Percentiles rank a stretch among this genome's conserved stretches.
Evolutionary conservation across 2,797 vertebrate species (phyloP).

Genomic region (Podarcis siculus): DNA sequence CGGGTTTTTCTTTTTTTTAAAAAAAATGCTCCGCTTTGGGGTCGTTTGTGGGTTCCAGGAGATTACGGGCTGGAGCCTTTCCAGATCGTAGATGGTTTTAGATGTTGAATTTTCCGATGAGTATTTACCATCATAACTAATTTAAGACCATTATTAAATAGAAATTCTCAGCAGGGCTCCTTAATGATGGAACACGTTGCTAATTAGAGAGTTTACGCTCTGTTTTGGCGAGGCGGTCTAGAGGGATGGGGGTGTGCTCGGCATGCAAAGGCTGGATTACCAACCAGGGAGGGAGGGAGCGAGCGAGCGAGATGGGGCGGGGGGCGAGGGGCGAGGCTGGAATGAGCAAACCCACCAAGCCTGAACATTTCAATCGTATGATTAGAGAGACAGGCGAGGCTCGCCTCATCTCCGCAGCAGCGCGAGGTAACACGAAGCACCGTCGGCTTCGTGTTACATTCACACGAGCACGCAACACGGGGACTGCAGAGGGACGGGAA

Average conservation of each 20-base stretch:
- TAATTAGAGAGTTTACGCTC: slow-evolving; percentile 77
- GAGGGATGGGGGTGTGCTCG: slow-evolving; percentile 60
- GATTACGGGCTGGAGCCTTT: slow-evolving; percentile 78
- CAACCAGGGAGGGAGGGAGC: slow-evolving; percentile 33
- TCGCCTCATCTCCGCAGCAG: slow-evolving; percentile 45
- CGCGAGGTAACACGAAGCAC: neutral
- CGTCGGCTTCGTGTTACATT: neutral
- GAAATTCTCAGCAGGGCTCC: slow-evolving; percentile 80
- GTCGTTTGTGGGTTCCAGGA: slow-evolving; percentile 71
- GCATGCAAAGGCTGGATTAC: slow-evolving; percentile 75
- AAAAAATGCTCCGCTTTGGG: slow-evolving; percentile 66
- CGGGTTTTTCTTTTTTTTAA: too few species aligned
- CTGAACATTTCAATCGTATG: slow-evolving; percentile 65
- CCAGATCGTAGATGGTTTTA: slow-evolving; percentile 75
- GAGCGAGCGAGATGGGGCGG: neutral
- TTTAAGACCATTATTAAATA: slow-evolving; percentile 80
- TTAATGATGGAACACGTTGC: slow-evolving; percentile 75
- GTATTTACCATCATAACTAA: slow-evolving; percentile 83
- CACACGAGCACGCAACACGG: neutral
- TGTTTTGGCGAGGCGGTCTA: slow-evolving; percentile 75
- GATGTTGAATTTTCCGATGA: slow-evolving; percentile 79
- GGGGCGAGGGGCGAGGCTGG: neutral
- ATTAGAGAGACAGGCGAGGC: slow-evolving; percentile 57
- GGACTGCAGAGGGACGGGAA: neutral
- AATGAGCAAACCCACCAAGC: neutral